Evolutionary conservation across 2,888 invertebrate genomes (phyloP).

Genomic region (Acronicta aceris): DNA sequence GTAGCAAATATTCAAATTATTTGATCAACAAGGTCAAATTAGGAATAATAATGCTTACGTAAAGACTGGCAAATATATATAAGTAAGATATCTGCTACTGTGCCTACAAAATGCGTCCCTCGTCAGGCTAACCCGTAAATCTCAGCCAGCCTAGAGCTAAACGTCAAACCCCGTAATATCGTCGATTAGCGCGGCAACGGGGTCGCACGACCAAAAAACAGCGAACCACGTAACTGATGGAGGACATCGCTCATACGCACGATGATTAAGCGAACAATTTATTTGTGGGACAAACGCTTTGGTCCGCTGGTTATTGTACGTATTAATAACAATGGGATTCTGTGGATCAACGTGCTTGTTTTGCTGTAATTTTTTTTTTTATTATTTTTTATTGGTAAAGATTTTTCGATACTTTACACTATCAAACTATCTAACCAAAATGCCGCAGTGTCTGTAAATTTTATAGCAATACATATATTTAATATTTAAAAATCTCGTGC

Average conservation of each 20-base stretch:
- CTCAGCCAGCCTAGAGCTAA: conserved; percentile 54
- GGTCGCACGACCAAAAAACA: conserved; percentile 69
- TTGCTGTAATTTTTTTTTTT: conserved; percentile 37
- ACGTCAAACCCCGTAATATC: conserved; percentile 69
- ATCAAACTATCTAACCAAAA: no score
- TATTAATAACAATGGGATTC: conserved; percentile 50
- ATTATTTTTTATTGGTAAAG: conserved; percentile 6
- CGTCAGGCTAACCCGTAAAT: conserved; percentile 44
- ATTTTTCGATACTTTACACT: not conserved
- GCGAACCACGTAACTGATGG: conserved; percentile 65
- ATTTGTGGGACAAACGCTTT: conserved; percentile 68
- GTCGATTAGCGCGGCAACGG: conserved; percentile 69
- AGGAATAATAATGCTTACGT: no score
- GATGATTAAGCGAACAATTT: conserved; percentile 78
- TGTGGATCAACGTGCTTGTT: conserved; percentile 53
- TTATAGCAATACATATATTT: no score
- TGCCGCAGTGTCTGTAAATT: no score
- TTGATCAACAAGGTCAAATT: no score
- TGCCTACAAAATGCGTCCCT: conserved; percentile 16
- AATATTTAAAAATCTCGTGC: no score
- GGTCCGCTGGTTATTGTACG: conserved; percentile 53
- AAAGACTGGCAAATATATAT: no score
- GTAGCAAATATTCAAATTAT: no score
- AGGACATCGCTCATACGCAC: conserved; percentile 72
- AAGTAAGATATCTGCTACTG: not conserved